A percentile compares a stretch with the other conserved stretches of the same genome.
phyloP scores from a whole-genome alignment of 1,140 invertebrate genomes.

The Polypedilum vanderplanki region DNA sequence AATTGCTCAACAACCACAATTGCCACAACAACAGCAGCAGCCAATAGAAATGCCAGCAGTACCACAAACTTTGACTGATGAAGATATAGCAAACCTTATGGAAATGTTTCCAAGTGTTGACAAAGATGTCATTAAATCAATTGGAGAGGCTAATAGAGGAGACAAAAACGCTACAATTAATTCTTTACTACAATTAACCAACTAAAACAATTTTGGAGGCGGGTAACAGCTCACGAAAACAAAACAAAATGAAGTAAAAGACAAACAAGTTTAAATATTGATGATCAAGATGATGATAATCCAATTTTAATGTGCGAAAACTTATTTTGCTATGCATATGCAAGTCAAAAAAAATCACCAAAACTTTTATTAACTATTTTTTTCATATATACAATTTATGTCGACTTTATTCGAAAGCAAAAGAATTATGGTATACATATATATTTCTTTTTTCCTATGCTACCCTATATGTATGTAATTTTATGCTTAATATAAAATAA shows the following conservation, averaged over 20 bases:
- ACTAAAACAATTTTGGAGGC: slow-evolving; percentile 43
- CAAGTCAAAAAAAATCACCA: background rate
- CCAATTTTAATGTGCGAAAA: slow-evolving; percentile 5
- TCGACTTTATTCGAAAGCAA: slow-evolving; percentile 10
- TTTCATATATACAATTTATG: slow-evolving; percentile 14
- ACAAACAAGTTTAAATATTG: slow-evolving; percentile 15
- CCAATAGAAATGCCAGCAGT: slow-evolving; percentile 40
- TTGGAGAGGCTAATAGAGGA: slow-evolving; percentile 80
- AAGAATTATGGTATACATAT: background rate
- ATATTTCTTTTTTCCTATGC: background rate
- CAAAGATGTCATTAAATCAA: slow-evolving; percentile 82
- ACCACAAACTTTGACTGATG: slow-evolving; percentile 50
- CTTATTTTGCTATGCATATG: background rate
- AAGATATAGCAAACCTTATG: slow-evolving; percentile 72
- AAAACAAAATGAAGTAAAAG: too few relatives aligned
- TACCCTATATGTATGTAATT: background rate
- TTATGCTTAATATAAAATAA: background rate
- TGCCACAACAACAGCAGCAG: slow-evolving; percentile 33
- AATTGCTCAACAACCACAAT: slow-evolving; percentile 34
- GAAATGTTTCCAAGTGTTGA: slow-evolving; percentile 97
- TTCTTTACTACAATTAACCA: slow-evolving; percentile 79
- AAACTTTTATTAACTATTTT: background rate
- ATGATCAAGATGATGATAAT: background rate
- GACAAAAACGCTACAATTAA: slow-evolving; percentile 89
- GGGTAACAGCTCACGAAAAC: too few relatives aligned